phyloP scores from a whole-genome alignment of 2,797 vertebrate genomes.

The Coilia nasus region DNA sequence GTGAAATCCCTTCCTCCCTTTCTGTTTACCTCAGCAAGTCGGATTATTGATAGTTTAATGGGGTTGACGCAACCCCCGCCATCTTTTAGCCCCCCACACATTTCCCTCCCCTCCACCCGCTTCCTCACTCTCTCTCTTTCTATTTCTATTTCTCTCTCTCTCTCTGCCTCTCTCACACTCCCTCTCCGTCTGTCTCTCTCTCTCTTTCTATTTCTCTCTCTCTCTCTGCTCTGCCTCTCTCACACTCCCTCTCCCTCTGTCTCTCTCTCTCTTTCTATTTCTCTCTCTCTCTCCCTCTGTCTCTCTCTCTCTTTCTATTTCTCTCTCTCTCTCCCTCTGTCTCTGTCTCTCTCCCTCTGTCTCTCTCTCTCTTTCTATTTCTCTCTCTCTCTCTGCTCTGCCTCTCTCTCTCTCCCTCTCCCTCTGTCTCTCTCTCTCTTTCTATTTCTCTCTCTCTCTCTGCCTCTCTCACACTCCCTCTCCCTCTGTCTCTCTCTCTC shows the following conservation, averaged over 20 bases:
- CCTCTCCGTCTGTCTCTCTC: not conserved
- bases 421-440: not conserved
- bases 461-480: not conserved
- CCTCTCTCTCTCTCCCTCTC: constrained; percentile 17
- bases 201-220: not conserved
- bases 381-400: not conserved
- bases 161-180: not conserved
- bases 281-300: not conserved
- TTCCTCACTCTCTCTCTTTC: not conserved
- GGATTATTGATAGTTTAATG: not conserved
- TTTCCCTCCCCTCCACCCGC: not conserved
- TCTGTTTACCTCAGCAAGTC: not conserved
- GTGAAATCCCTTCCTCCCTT: not conserved
- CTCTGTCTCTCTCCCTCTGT: too few species aligned
- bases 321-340: too few species aligned
- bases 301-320: not conserved
- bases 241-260: not conserved
- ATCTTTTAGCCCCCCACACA: not conserved
- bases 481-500: too few species aligned
- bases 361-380: too few species aligned
- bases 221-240: not conserved
- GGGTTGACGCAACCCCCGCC: not conserved
- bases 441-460: not conserved
- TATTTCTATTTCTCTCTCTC: not conserved
- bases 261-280: not conserved